Base-by-base conservation (phyloP, 2,888 invertebrate species). In the Morpho deidamia region DNA sequence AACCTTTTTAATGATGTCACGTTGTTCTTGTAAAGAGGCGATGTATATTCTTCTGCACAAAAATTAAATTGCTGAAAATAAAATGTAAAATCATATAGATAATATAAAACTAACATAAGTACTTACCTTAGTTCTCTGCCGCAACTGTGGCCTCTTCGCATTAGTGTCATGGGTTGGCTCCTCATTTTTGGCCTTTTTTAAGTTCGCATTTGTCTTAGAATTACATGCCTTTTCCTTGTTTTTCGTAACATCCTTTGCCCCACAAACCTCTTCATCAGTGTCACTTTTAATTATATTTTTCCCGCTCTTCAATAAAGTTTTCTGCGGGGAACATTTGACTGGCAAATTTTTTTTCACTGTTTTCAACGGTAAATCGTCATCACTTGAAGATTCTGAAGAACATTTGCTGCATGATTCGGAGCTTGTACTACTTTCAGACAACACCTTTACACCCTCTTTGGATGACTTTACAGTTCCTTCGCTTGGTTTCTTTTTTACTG, bases 381-480 rank as follows among this genome's bases (percentile, higher is more conserved):
- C 89, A 64, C 88, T 89, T 0, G 88, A 89, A 7, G 86, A 82
- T 38, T 80, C 81, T 3, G 84, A 81, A 34, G 87, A 85, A 55
- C 89, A 89, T 76, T 87, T 89, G 61, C 88, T 88, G 58, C 88
- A 91, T 53, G 90, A 87, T 35, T 83, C 89, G 0, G 91, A 90
- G 66, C 88, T 91, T 7, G 90, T 81, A 57, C 82, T 86, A 11
- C 83, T 81, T 35, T 86, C 87, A 8, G 88, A 85, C 0, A 85
- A 64, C 56, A 69, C 69, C 46, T 70, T 68, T 53, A 67, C 67
- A 7, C 60, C 61, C 37, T 64, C 63, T 47, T 64, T 66, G 5
- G 55, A 39, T 37, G 53, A 32, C 44, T 60, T 58, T 38, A 55
- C 47, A 56, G 67, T 61, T 61, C 72, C 76, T 38, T 74, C 76